Percentiles rank a stretch among this genome's conserved stretches.
Evolutionary conservation across 2,113 vertebrate species (phyloP).

Genomic region (Trematocara macrostoma): DNA sequence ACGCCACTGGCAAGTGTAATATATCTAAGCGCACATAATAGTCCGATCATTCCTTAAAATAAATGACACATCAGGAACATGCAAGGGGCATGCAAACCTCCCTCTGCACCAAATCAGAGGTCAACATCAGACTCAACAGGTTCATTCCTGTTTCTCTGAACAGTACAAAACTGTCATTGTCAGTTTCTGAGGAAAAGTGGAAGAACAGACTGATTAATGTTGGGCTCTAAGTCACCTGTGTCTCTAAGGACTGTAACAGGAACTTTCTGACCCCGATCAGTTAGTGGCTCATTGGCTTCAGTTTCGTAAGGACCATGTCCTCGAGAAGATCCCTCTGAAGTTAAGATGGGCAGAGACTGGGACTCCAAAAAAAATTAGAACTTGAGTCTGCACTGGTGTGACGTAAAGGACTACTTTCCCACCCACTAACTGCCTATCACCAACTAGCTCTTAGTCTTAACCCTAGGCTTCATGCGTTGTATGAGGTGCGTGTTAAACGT

Average conservation of each 20-base stretch:
- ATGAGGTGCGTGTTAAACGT: rapidly evolving
- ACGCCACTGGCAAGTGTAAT: background rate
- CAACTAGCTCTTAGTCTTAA: background rate
- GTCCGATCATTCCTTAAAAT: background rate
- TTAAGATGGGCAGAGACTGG: background rate
- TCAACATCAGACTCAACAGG: background rate
- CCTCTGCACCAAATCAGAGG: background rate
- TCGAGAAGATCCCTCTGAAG: background rate
- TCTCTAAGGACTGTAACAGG: background rate
- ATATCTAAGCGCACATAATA: rapidly evolving
- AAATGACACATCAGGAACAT: rapidly evolving
- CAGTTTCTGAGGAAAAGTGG: background rate
- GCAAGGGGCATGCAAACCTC: background rate
- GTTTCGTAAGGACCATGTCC: background rate
- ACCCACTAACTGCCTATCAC: background rate
- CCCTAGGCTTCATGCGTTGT: rapidly evolving
- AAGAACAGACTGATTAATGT: background rate
- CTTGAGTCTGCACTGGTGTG: background rate
- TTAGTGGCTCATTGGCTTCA: background rate
- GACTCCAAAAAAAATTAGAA: rapidly evolving
- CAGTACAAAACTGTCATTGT: background rate
- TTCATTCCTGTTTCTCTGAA: rapidly evolving
- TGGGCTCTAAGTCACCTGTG: background rate
- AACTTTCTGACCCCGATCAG: rapidly evolving
- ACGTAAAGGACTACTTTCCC: background rate